Evolutionary conservation across 2,888 invertebrate genomes (phyloP).

Genomic region (Plebejus melissa): DNA sequence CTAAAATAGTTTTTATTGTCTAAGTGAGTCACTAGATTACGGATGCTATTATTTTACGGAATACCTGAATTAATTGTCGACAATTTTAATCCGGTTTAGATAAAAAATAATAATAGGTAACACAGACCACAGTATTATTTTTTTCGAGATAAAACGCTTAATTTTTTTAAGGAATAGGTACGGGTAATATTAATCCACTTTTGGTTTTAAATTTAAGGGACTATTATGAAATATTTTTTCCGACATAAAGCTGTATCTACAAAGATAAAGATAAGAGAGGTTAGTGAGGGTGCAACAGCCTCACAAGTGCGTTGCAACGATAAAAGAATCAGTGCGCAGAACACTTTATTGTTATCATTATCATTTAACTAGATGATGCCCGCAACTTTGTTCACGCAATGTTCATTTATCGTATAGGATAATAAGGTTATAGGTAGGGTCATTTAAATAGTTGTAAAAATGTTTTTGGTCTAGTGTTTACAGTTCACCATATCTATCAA

Average conservation of each 20-base stretch:
- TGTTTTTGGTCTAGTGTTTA: no score
- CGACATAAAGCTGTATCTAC: not conserved
- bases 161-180: no score
- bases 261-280: conserved; percentile 24
- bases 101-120: no score
- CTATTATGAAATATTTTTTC: not conserved
- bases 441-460: no score
- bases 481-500: no score
- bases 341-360: not conserved
- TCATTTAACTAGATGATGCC: not conserved
- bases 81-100: not conserved
- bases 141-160: no score
- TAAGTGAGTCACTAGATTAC: not conserved
- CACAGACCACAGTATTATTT: no score
- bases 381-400: not conserved
- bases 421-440: no score
- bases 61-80: not conserved
- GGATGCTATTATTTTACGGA: not conserved
- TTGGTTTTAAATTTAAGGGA: no score
- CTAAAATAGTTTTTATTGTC: not conserved
- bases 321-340: conserved; percentile 10
- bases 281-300: conserved; percentile 19
- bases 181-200: no score
- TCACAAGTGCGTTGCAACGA: not conserved
- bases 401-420: not conserved